These are phyloP conservation scores for Linurgus olivaceus DNA, from an alignment of 2,797 vertebrate genomes.

Conservation along the genomic window DNA sequence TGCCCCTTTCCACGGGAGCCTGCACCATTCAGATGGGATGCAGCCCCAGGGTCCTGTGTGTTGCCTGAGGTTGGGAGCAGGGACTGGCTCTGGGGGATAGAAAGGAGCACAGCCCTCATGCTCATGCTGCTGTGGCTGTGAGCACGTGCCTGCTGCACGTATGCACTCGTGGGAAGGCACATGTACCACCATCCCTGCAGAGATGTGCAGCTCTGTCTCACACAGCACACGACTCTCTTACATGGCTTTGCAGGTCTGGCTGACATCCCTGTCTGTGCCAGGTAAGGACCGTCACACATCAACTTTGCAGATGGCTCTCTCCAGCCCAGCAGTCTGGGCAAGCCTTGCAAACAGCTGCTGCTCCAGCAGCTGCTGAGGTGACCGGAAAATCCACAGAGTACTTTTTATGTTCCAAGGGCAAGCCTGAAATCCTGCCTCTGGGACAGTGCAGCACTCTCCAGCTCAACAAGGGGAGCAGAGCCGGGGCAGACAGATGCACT, in stretches of 20 bases:
- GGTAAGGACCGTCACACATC: fast-evolving
- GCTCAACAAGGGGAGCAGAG: background rate
- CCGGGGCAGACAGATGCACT: background rate
- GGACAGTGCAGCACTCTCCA: fast-evolving
- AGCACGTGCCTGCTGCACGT: background rate
- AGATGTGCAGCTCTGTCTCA: background rate
- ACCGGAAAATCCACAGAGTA: background rate
- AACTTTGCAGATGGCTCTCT: background rate
- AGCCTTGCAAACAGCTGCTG: background rate
- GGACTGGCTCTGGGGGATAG: background rate
- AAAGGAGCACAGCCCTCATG: background rate
- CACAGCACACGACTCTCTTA: fast-evolving
- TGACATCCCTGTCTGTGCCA: fast-evolving
- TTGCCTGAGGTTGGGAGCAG: background rate
- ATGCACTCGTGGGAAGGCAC: background rate
- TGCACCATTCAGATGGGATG: background rate
- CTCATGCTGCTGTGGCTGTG: background rate
- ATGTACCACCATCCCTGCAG: background rate
- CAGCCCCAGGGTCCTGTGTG: fast-evolving
- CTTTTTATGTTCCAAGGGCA: background rate
- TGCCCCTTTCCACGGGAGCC: conserved; percentile 3
- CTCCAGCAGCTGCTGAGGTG: background rate
- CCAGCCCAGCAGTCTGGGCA: background rate
- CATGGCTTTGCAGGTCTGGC: background rate
- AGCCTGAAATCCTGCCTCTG: background rate